A percentile compares a stretch with the other conserved stretches of the same genome.
phyloP scores from a whole-genome alignment of 2,888 invertebrate genomes.

The Cecidostiba fungosa region DNA sequence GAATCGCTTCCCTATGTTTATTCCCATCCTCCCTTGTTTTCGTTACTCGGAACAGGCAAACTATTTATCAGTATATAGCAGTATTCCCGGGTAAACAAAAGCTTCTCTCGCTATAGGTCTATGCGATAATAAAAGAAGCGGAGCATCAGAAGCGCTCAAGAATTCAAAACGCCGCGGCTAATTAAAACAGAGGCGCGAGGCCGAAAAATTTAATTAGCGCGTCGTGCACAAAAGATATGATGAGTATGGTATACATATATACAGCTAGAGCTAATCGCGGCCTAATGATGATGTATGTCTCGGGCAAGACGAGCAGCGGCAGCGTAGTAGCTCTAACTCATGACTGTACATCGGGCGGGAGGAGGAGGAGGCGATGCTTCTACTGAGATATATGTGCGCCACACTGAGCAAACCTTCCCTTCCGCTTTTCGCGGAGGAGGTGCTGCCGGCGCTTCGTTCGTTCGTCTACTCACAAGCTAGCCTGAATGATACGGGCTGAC shows the following conservation, averaged over 20 bases:
- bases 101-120: no score
- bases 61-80: neutral
- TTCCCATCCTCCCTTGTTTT: neutral
- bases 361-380: neutral
- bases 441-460: neutral
- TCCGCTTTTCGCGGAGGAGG: slow-evolving; percentile 28
- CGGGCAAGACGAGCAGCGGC: slow-evolving; percentile 17
- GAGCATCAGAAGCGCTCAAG: no score
- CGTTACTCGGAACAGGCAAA: neutral
- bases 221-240: neutral
- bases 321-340: slow-evolving; percentile 10
- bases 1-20: neutral
- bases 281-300: slow-evolving; percentile 54
- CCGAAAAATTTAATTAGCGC: slow-evolving; percentile 44
- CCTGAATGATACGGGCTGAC: slow-evolving; percentile 29
- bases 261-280: neutral
- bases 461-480: neutral
- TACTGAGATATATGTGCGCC: neutral
- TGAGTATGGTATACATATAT: neutral
- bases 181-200: slow-evolving; percentile 40
- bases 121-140: neutral
- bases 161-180: slow-evolving; percentile 36
- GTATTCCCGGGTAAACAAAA: neutral
- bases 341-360: neutral
- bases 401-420: slow-evolving; percentile 32